Percentiles rank a stretch among this genome's conserved stretches.
Conservation (phyloP, 2,888 invertebrate genomes). For the Choreutis nemorana region DNA sequence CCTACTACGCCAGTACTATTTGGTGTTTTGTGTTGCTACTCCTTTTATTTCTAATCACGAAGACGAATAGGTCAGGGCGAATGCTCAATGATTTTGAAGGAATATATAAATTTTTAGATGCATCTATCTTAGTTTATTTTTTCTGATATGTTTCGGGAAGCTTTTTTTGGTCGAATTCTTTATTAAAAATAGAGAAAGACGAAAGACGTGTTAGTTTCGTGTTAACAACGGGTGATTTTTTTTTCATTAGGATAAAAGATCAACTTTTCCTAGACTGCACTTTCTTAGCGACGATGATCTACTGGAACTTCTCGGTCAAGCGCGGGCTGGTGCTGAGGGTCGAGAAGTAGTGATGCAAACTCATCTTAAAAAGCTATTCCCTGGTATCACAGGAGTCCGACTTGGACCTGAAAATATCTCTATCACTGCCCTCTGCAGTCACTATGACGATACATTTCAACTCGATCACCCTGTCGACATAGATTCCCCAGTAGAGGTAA, state of each 20-base stretch:
- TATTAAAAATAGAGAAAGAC: no score
- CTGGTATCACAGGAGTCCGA: constrained; percentile 82
- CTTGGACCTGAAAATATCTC: constrained; percentile 64
- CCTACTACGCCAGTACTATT: no score
- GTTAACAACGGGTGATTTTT: constrained; percentile 8
- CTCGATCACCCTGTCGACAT: constrained; percentile 75
- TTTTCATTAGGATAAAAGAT: constrained; percentile 82
- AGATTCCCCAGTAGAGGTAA: constrained; percentile 79
- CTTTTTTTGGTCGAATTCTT: no score
- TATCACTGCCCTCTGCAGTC: constrained; percentile 76
- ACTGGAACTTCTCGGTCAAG: constrained; percentile 93
- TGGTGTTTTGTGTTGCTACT: no score
- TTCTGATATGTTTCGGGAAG: constrained; percentile 6
- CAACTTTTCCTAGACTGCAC: constrained; percentile 93
- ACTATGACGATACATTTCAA: constrained; percentile 77
- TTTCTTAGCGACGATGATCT: constrained; percentile 98
- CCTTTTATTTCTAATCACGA: constrained; percentile 5
- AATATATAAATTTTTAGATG: no score
- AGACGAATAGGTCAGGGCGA: no score
- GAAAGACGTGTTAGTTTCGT: no score
- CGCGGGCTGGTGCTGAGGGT: constrained; percentile 72
- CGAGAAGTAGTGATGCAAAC: constrained; percentile 85
- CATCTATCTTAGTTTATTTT: constrained; percentile 5
- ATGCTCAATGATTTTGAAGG: no score
- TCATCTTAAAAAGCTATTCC: constrained; percentile 96